Conservation (phyloP, 1,140 invertebrate genomes). For the Dysdera silvatica region DNA sequence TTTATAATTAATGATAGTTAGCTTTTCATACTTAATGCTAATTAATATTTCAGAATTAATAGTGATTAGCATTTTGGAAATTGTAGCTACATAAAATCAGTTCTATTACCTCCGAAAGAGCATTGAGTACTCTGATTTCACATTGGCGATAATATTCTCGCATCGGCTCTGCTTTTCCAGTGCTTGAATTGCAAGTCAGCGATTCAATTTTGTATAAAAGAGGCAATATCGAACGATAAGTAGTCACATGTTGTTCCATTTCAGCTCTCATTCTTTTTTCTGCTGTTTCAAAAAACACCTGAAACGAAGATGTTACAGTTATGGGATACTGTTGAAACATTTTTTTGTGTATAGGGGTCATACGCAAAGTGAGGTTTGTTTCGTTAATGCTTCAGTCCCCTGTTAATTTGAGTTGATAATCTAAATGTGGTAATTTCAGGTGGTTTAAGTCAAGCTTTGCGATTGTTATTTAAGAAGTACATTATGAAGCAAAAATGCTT, state of each 20-base stretch:
- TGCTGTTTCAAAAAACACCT: constrained; percentile 11
- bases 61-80: neutral
- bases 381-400: too few species aligned
- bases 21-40: too few species aligned
- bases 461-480: too few species aligned
- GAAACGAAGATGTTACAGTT: neutral
- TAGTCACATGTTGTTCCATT: neutral
- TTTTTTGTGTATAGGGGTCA: too few species aligned
- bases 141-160: constrained; percentile 12
- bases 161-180: constrained; percentile 4
- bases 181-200: constrained; percentile 3
- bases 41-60: too few species aligned
- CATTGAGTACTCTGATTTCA: constrained; percentile 7
- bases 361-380: too few species aligned
- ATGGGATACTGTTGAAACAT: neutral
- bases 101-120: constrained; percentile 7
- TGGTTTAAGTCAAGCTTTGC: too few species aligned
- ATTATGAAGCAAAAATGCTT: too few species aligned
- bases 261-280: neutral
- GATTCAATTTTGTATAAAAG: constrained; percentile 10
- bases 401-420: too few species aligned
- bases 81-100: neutral
- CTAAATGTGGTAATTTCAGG: too few species aligned
- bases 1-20: too few species aligned
- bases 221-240: neutral